Evolutionary conservation across 2,888 invertebrate species (phyloP), one percentile per base, ranked within the genome.

Genomic region (Pogonocherus hispidulus): DNA sequence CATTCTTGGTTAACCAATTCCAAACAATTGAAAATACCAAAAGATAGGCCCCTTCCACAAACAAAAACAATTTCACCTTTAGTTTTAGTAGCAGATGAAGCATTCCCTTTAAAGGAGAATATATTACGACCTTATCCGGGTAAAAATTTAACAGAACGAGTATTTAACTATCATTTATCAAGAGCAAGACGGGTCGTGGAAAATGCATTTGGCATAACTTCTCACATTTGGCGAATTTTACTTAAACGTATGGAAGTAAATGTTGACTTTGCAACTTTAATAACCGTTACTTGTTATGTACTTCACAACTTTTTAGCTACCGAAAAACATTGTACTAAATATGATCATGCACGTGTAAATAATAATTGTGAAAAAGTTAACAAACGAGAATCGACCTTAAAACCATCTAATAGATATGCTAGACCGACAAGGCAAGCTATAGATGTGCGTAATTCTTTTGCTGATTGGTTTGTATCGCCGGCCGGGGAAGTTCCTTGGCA

Each of bases 201-300:
- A 22, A 51, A 51, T n/a, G 51, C 51, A 22, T 51, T 51, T 51
- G 51, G 51, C 51, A 51, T 51, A 20, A 51, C 51, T 51, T 3
- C 51, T 22, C 51, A 51, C 23, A 51, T n/a, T 51, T 51, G 51
- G 51, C 3, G 51, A 51, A 51, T 51, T 3, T 51, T 51, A 51
- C 51, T 51, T 51, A 51, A 51, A 51, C 51, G 51, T 22, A 51
- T 51, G 51, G 51, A 51, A 51, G 23, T 51, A 2, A 51, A 51
- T 51, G 51, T 22, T 2, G n/a, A 11, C 51, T 51, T 51, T 51
- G 51, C 51, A 20, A 8, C 51, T 51, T 20, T 51, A 51, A 51
- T 51, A 51, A 51, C 51, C 9, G 51, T 51, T 11, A 22, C 51
- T 1, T 51, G 51, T 51, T 51, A 22, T 22, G 11, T 22, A 51